phyloP scores from a whole-genome alignment of 2,888 invertebrate species.

The Steinernema hermaphroditum region DNA sequence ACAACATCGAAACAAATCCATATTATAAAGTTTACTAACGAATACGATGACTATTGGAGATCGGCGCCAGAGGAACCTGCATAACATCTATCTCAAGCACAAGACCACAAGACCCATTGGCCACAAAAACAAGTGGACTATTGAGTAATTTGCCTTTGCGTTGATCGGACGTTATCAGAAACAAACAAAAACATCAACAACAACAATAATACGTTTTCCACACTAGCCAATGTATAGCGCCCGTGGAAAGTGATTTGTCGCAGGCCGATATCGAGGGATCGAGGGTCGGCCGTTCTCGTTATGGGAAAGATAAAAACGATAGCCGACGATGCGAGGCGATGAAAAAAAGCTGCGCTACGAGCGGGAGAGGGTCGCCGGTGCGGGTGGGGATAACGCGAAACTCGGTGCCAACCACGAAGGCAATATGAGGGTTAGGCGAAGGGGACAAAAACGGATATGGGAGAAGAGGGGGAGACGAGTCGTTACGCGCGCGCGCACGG shows the following conservation, averaged over 20 bases:
- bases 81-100: no score
- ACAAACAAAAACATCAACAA: background rate
- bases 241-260: background rate
- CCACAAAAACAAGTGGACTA: no score
- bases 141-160: no score
- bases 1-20: no score
- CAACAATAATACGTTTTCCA: no score
- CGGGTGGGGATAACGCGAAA: conserved; percentile 23
- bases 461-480: conserved; percentile 21
- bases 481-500: conserved; percentile 28
- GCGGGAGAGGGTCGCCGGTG: conserved; percentile 23
- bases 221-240: background rate
- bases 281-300: conserved; percentile 17
- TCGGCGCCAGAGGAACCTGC: no score
- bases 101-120: no score
- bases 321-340: conserved; percentile 28
- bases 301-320: conserved; percentile 26
- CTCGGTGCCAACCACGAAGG: conserved; percentile 29
- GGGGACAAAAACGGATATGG: conserved; percentile 27
- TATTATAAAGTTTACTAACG: no score
- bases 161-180: no score
- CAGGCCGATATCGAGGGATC: background rate
- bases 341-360: background rate
- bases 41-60: no score
- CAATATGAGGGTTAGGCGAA: conserved; percentile 23